These are phyloP conservation scores for Bubo scandiacus DNA, from an alignment of 2,113 vertebrate genomes.

Conservation along the genomic window DNA sequence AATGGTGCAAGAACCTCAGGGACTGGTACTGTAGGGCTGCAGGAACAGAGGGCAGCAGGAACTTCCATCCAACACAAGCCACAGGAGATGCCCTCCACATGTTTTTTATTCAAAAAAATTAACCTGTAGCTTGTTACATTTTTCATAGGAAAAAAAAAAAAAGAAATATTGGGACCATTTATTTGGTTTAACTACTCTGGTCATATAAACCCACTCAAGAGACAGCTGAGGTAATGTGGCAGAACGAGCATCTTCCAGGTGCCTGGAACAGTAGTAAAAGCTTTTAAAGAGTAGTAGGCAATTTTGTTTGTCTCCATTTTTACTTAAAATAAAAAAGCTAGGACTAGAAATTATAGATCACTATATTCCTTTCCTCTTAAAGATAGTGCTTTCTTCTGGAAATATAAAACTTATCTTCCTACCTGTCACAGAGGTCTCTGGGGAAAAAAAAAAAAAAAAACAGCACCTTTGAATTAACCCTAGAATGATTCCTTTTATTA, in stretches of 20 bases:
- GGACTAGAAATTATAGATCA: neutral
- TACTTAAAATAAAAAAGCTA: constrained; percentile 3
- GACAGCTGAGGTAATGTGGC: neutral
- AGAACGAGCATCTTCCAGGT: neutral
- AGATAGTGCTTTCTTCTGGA: neutral
- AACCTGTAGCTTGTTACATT: neutral
- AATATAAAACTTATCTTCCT: neutral
- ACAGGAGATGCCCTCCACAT: rapidly evolving
- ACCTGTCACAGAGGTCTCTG: neutral
- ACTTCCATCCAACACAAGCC: neutral
- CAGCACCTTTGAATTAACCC: neutral
- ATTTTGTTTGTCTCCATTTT: neutral
- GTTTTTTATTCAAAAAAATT: neutral
- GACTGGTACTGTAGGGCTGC: neutral
- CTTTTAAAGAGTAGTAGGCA: neutral
- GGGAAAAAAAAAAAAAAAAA: neutral
- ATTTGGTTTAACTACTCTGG: neutral
- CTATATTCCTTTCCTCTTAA: neutral
- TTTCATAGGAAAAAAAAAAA: neutral
- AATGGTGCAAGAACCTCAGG: neutral
- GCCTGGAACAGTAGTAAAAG: neutral
- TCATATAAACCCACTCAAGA: neutral
- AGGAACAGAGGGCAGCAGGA: neutral
- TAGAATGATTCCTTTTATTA: neutral
- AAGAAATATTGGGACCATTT: neutral